Evolutionary conservation across 2,113 vertebrate genomes (phyloP).

Genomic region (Nanorana parkeri): DNA sequence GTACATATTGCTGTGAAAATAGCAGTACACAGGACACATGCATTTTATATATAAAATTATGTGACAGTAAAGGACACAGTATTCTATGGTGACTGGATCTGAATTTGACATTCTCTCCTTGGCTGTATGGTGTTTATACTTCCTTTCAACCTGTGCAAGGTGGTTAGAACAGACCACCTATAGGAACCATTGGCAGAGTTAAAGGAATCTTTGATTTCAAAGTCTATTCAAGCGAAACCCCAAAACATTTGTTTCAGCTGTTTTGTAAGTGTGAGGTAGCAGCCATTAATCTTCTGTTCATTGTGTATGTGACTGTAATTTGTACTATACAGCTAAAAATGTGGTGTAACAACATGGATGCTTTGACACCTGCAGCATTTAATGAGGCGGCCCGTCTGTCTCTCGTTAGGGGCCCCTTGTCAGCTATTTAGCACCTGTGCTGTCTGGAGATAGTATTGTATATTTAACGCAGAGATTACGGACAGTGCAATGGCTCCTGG

Average conservation of each 20-base stretch:
- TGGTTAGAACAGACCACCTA: not conserved
- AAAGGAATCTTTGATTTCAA: not conserved
- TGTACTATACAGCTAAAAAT: slow-evolving; percentile 43
- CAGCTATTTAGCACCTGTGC: slow-evolving; percentile 61
- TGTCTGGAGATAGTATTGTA: slow-evolving; percentile 37
- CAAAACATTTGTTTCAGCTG: slow-evolving; percentile 40
- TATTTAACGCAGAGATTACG: slow-evolving; percentile 61
- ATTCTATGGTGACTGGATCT: not conserved
- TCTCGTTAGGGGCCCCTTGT: slow-evolving; percentile 44
- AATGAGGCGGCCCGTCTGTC: slow-evolving; percentile 45
- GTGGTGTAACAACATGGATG: slow-evolving; percentile 24
- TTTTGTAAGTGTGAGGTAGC: slow-evolving; percentile 11
- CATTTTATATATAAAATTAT: too few relatives aligned
- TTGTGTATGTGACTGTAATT: slow-evolving; percentile 51
- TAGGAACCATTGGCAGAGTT: not conserved
- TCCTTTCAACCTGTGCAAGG: not conserved
- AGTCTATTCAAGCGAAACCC: slow-evolving; percentile 7
- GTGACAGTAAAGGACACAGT: not conserved
- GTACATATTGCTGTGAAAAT: too few relatives aligned
- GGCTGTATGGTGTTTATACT: not conserved
- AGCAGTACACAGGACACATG: too few relatives aligned
- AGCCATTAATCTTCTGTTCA: slow-evolving; percentile 44
- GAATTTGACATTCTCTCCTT: not conserved
- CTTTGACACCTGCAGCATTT: slow-evolving; percentile 55
- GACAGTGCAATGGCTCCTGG: slow-evolving; percentile 43